phyloP scores from a whole-genome alignment of 2,888 invertebrate species.

The Cosmorhoe ocellata region DNA sequence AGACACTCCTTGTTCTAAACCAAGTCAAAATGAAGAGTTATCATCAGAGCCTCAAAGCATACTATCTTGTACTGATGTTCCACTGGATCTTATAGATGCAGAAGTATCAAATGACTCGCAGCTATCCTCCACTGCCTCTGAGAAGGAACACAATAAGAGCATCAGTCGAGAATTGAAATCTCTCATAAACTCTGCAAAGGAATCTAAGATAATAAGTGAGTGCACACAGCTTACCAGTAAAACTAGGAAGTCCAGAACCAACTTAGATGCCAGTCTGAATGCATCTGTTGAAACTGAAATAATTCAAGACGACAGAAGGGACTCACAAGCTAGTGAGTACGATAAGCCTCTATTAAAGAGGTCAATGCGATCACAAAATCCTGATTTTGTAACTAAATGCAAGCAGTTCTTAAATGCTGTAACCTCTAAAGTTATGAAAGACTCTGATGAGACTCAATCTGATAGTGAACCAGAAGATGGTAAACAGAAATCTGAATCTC shows the following conservation, averaged over 20 bases:
- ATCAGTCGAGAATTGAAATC: slow-evolving; percentile 84
- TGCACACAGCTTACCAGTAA: slow-evolving; percentile 80
- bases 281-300: slow-evolving; percentile 61
- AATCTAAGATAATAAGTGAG: slow-evolving; percentile 85
- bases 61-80: slow-evolving; percentile 1
- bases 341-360: slow-evolving; percentile 61
- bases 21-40: slow-evolving; percentile 4
- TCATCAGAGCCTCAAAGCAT: slow-evolving; percentile 2
- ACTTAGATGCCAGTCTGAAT: slow-evolving; percentile 74
- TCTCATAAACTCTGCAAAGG: slow-evolving; percentile 85
- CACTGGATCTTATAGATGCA: slow-evolving; percentile 34
- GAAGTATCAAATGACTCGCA: slow-evolving; percentile 62
- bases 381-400: slow-evolving; percentile 84
- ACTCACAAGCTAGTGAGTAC: slow-evolving; percentile 63
- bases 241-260: slow-evolving; percentile 69
- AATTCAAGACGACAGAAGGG: slow-evolving; percentile 54
- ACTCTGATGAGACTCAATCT: slow-evolving; percentile 55
- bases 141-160: slow-evolving; percentile 64
- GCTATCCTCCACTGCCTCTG: slow-evolving; percentile 50
- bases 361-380: slow-evolving; percentile 84
- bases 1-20: slow-evolving; percentile 5
- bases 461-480: slow-evolving; percentile 44
- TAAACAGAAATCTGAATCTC: slow-evolving; percentile 41
- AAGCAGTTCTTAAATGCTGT: slow-evolving; percentile 83
- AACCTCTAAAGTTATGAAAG: slow-evolving; percentile 59